Conservation (phyloP, 2,797 vertebrate genomes). For the Falco rusticolus region DNA sequence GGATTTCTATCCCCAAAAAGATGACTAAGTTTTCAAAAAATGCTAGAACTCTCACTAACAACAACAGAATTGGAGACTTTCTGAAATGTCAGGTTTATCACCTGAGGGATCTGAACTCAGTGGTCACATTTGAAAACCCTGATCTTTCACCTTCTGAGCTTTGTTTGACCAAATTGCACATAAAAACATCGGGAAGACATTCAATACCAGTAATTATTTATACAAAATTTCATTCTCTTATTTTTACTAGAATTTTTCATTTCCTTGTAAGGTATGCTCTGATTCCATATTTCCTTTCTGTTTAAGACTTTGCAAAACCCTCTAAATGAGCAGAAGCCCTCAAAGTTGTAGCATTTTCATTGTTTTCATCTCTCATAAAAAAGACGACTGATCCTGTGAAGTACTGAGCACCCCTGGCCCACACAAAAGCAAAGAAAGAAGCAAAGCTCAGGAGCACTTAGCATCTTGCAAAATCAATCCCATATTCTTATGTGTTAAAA, state of each 20-base stretch:
- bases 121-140: neutral
- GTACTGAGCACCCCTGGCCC: neutral
- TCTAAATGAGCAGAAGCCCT: neutral
- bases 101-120: neutral
- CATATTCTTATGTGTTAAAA: slow-evolving; percentile 51
- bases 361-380: slow-evolving; percentile 47
- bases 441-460: neutral
- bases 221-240: neutral
- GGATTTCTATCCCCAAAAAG: neutral
- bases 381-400: neutral
- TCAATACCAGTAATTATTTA: neutral
- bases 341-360: slow-evolving; percentile 23
- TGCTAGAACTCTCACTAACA: neutral
- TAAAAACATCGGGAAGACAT: neutral
- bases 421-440: neutral
- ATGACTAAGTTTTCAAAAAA: neutral
- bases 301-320: slow-evolving; percentile 47
- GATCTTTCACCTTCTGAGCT: neutral
- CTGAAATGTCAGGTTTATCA: neutral
- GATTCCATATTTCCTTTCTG: neutral
- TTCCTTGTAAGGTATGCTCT: neutral
- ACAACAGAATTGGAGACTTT: neutral
- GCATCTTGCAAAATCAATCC: slow-evolving; percentile 17
- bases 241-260: neutral
- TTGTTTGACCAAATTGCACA: neutral